phyloP scores from a whole-genome alignment of 2,113 vertebrate genomes.

The Ictidomys tridecemlineatus region DNA sequence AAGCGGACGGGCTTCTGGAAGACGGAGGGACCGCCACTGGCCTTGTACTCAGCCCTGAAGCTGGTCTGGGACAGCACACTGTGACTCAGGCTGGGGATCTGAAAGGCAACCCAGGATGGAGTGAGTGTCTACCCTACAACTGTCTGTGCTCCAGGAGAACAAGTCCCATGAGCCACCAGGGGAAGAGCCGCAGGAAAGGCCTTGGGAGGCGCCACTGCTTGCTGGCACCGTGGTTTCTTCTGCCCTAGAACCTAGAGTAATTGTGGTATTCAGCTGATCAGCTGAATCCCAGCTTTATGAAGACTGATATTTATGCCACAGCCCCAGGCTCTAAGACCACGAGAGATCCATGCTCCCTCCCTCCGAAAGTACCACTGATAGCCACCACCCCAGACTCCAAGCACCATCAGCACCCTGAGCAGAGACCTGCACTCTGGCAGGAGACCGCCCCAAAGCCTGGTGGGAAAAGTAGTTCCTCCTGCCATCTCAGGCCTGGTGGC shows the following conservation, averaged over 20 bases:
- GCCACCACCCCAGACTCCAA: neutral
- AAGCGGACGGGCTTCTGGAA: constrained; percentile 98
- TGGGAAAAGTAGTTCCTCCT: neutral
- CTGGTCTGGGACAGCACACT: constrained; percentile 96
- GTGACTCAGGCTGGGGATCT: constrained; percentile 98
- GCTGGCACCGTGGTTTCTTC: neutral
- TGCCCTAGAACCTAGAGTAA: no score
- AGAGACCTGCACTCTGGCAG: neutral
- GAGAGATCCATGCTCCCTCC: neutral
- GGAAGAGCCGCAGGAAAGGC: neutral
- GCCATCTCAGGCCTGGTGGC: neutral
- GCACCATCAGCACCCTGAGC: neutral
- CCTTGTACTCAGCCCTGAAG: constrained; percentile 96
- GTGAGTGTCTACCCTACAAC: no score
- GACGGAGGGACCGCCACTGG: constrained; percentile 94
- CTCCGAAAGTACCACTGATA: neutral
- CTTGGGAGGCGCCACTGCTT: neutral
- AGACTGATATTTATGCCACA: neutral
- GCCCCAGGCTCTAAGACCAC: neutral
- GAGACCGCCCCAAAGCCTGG: neutral
- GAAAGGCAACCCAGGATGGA: constrained; percentile 11
- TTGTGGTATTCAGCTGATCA: no score
- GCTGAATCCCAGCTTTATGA: neutral
- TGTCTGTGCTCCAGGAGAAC: neutral
- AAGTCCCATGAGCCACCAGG: neutral